Conservation (phyloP, 1,140 invertebrate species). For the Cyclina sinensis region DNA sequence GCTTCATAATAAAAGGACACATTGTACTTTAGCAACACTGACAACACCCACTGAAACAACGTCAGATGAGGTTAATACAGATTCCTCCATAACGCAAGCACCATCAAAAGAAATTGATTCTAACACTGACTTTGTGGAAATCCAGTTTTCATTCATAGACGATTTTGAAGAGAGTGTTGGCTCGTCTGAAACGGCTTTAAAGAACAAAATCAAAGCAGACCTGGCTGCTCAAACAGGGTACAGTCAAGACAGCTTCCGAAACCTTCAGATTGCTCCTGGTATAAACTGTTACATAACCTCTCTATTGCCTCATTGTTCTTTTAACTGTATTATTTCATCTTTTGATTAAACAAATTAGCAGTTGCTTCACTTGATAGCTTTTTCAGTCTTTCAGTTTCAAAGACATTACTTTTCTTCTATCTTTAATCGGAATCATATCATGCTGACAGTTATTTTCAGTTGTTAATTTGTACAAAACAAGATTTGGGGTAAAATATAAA, state of each 20-base stretch:
- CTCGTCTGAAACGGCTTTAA: not conserved
- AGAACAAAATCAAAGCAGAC: conserved; percentile 18
- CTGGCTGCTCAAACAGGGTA: not conserved
- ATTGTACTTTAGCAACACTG: not conserved
- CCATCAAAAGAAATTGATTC: not conserved
- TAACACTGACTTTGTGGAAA: not conserved
- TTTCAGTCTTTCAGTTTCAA: too few relatives aligned
- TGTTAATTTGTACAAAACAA: too few relatives aligned
- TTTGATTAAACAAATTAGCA: too few relatives aligned
- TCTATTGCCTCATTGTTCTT: too few relatives aligned
- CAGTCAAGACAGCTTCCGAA: not conserved
- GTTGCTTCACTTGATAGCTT: too few relatives aligned
- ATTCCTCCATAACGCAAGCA: not conserved
- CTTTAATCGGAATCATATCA: too few relatives aligned
- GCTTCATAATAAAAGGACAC: too few relatives aligned
- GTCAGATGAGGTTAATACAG: not conserved
- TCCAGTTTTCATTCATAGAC: not conserved
- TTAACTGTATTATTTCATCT: too few relatives aligned
- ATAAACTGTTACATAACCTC: not conserved
- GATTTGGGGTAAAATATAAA: too few relatives aligned
- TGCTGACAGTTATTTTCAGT: too few relatives aligned
- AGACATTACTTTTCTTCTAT: too few relatives aligned
- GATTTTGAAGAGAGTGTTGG: not conserved
- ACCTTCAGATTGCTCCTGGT: not conserved
- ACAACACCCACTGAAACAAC: not conserved